A percentile compares a stretch with the other conserved stretches of the same genome.
phyloP scores from a whole-genome alignment of 2,888 invertebrate species.

The Ichneumoninae sp. region DNA sequence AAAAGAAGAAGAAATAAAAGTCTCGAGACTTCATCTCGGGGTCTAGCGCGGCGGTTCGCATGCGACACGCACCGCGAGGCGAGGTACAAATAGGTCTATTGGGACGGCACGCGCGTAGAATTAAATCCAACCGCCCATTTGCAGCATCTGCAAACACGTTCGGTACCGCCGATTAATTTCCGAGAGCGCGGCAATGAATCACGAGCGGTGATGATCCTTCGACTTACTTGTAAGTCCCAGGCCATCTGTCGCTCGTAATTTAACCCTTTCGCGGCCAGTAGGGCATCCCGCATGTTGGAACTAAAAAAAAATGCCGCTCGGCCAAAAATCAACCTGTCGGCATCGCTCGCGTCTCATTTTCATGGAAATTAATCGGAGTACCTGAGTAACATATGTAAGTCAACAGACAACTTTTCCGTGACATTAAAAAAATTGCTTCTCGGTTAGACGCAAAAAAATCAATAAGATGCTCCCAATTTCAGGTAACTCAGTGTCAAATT shows the following conservation, averaged over 20 bases:
- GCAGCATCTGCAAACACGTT: conserved; percentile 61
- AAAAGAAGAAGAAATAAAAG: neutral
- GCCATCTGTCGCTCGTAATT: conserved; percentile 10
- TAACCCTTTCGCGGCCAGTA: conserved; percentile 15
- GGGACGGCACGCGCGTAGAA: conserved; percentile 52
- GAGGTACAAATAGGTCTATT: conserved; percentile 59
- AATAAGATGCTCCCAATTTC: too few species aligned
- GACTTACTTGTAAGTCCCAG: conserved; percentile 6
- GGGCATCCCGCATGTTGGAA: neutral
- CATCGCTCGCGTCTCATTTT: neutral
- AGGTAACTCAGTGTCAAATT: too few species aligned
- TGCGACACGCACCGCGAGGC: conserved; percentile 45
- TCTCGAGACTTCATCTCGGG: conserved; percentile 46
- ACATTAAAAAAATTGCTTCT: too few species aligned
- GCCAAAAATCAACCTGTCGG: neutral
- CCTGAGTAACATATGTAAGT: too few species aligned
- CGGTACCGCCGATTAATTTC: conserved; percentile 51
- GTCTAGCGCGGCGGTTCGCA: conserved; percentile 31
- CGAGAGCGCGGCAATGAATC: conserved; percentile 54
- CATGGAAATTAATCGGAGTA: neutral
- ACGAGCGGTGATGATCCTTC: conserved; percentile 26
- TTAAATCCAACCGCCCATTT: conserved; percentile 46
- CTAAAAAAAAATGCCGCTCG: neutral
- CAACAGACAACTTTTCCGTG: too few species aligned
- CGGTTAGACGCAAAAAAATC: too few species aligned